Evolutionary conservation across 1,140 invertebrate species (phyloP).

Genomic region (Drosophila pallidifrons): DNA sequence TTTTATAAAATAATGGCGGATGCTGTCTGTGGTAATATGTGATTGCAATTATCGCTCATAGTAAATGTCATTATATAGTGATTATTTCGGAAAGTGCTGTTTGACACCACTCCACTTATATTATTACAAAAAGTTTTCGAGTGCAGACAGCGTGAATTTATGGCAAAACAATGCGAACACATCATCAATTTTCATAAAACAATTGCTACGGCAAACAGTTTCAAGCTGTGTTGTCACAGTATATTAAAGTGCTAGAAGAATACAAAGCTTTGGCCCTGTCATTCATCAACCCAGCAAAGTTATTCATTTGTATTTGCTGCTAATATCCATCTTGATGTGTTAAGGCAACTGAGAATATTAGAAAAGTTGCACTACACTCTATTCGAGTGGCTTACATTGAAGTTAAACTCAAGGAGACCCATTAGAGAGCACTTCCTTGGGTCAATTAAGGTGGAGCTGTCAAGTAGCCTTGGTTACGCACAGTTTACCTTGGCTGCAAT

Average conservation of each 20-base stretch:
- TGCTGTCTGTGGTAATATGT: not conserved
- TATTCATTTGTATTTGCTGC: not conserved
- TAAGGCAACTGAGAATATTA: not conserved
- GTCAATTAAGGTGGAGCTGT: constrained; percentile 27
- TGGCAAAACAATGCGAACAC: constrained; percentile 19
- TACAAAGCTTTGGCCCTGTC: not conserved
- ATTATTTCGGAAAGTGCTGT: not conserved
- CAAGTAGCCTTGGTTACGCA: constrained; percentile 18
- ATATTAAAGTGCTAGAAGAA: not conserved
- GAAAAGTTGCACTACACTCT: constrained; percentile 1
- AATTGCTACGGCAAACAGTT: constrained; percentile 14
- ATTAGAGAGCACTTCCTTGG: constrained; percentile 4
- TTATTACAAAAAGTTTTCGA: constrained; percentile 11
- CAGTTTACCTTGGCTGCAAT: constrained; percentile 24
- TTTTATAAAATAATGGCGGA: not conserved
- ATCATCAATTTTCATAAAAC: constrained; percentile 41
- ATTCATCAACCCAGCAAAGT: not conserved
- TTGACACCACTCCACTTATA: not conserved
- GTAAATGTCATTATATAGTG: not conserved
- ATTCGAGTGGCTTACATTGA: constrained; percentile 3
- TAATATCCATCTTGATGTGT: not conserved
- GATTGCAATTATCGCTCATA: not conserved
- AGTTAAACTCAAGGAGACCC: not conserved
- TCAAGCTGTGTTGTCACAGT: constrained; percentile 2
- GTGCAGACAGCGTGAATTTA: constrained; percentile 22